Conservation (phyloP, 2,113 vertebrate species). For the Ammodytes marinus region DNA sequence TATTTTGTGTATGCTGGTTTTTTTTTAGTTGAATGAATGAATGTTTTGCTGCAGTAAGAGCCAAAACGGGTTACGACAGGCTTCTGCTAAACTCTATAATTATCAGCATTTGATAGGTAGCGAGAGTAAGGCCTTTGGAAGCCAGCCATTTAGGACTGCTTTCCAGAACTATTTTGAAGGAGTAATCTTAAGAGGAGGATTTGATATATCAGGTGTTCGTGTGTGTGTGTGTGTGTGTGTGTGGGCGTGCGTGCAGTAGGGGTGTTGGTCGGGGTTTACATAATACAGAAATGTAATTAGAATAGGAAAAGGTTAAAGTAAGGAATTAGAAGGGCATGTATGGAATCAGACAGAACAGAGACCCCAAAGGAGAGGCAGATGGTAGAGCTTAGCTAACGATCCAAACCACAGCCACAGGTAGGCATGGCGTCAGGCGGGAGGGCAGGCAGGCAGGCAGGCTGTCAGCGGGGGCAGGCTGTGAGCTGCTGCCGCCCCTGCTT, state of each 20-base stretch:
- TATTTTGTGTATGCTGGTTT: constrained; percentile 16
- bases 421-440: constrained; percentile 74
- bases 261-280: constrained; percentile 5
- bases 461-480: constrained; percentile 71
- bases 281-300: not conserved
- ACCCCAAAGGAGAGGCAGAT: constrained; percentile 63
- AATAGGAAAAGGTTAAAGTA: not conserved
- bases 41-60: constrained; percentile 37
- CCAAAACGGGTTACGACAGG: constrained; percentile 65
- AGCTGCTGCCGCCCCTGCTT: constrained; percentile 62
- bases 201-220: constrained; percentile 49
- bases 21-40: constrained; percentile 56
- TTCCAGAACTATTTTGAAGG: constrained; percentile 40
- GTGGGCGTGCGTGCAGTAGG: too few species aligned
- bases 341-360: constrained; percentile 22
- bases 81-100: constrained; percentile 63
- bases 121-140: constrained; percentile 42
- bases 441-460: constrained; percentile 61
- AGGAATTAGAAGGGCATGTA: constrained; percentile 15
- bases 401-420: constrained; percentile 74
- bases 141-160: constrained; percentile 50
- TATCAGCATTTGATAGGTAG: constrained; percentile 64
- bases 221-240: not conserved
- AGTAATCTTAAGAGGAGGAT: constrained; percentile 51
- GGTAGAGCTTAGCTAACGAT: constrained; percentile 53